Base-by-base conservation (phyloP, 2,113 vertebrate genomes). In the Grus americana region DNA sequence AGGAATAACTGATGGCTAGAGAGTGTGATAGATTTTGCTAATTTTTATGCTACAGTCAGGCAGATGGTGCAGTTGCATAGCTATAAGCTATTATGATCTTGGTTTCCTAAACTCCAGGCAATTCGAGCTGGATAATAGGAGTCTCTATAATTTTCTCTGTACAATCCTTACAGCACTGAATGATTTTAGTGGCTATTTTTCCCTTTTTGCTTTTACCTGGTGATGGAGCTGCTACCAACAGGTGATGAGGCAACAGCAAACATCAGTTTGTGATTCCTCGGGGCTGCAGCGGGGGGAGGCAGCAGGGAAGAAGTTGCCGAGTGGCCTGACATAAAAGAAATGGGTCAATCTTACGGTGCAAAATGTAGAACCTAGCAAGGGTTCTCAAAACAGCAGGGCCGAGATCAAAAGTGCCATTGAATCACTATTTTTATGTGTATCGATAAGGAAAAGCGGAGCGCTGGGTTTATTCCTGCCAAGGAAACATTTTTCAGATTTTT, bases 11-110 rank as follows among this genome's bases (percentile, higher is more conserved):
- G 59, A 67, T 62, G 32, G 63, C 62, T 76, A 70, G n/a, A 46
- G 10, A 73, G 15, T 0, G 0, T 32, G 21, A 79, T 88, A 79
- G 13, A 24, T 55, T 46, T 57, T 24, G 5, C 42, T 85, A 0
- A 40, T 92, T 75, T 91, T 12, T 52, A 4, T 61, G 30, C 19
- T 78, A 8, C 46, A 66, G 14, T 19, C 58, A 57, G 90, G 86
- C 54, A 72, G 90, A 52, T 78, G 62, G 74, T 70, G 27, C 38
- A 57, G 63, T 54, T 89, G 63, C 80, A 66, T 55, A 78, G 50
- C 46, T 85, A 27, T 65, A 50, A 76, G 65, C 70, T 62, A 1
- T 82, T 67, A 23, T 8, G 19, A 15, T 55, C 55, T 74, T 68
- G 23, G 30, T 65, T 90, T 87, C 76, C 82, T 63, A 83, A 87